Conservation (phyloP, 1,140 invertebrate genomes). For the Vanessa atalanta region DNA sequence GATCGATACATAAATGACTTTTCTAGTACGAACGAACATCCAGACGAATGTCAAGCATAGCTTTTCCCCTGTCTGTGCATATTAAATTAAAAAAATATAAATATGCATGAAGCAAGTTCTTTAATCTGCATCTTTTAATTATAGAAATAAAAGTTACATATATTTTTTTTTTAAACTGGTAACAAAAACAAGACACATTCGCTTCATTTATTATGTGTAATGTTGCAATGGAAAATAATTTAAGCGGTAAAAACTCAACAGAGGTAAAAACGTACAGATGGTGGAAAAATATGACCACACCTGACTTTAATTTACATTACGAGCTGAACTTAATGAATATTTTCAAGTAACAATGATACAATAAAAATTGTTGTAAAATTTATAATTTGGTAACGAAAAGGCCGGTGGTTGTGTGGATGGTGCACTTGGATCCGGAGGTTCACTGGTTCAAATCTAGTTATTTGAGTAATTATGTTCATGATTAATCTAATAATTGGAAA, state of each 20-base stretch:
- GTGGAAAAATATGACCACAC: not conserved
- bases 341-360: not conserved
- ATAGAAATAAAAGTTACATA: conserved; percentile 6
- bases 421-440: no score
- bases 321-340: not conserved
- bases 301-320: conserved; percentile 9
- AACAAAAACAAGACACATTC: not conserved
- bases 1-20: not conserved
- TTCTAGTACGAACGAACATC: no score
- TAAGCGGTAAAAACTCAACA: not conserved
- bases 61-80: conserved; percentile 19
- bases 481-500: no score
- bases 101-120: conserved; percentile 20
- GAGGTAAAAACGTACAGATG: not conserved
- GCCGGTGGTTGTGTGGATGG: no score
- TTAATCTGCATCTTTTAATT: conserved; percentile 23
- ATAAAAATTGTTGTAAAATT: not conserved
- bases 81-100: conserved; percentile 23
- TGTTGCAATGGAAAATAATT: not conserved
- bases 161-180: not conserved
- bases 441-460: no score
- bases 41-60: conserved; percentile 9
- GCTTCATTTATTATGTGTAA: not conserved
- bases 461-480: no score
- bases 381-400: not conserved